Evolutionary conservation across 2,113 vertebrate genomes (phyloP).

Genomic region (Silurus asotus): DNA sequence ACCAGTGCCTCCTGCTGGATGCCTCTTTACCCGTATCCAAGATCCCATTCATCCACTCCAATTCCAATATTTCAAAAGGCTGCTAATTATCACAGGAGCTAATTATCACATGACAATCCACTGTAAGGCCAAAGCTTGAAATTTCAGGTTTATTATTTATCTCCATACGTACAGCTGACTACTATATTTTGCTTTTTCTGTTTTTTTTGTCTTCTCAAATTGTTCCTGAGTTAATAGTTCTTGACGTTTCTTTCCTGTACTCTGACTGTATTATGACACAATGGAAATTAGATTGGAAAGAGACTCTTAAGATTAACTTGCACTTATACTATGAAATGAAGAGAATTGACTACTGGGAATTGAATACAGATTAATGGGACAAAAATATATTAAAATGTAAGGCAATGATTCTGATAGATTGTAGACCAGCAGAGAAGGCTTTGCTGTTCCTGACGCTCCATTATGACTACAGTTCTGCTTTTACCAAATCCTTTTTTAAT

Average conservation of each 20-base stretch:
- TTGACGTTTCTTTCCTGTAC: not conserved
- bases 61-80: not conserved
- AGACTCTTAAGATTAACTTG: too few relatives aligned
- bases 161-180: not conserved
- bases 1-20: slow-evolving; percentile 32
- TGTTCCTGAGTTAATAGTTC: not conserved
- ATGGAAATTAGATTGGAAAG: too few relatives aligned
- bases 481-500: not conserved
- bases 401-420: too few relatives aligned
- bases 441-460: too few relatives aligned
- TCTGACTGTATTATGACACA: not conserved
- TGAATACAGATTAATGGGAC: too few relatives aligned
- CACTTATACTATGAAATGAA: too few relatives aligned
- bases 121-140: not conserved
- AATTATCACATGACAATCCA: not conserved
- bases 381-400: too few relatives aligned
- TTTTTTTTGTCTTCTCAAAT: not conserved
- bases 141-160: not conserved
- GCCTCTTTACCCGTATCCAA: not conserved
- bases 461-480: not conserved
- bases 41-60: not conserved
- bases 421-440: too few relatives aligned
- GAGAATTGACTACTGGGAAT: too few relatives aligned
- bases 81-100: not conserved
- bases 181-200: not conserved